Base-by-base conservation (phyloP, 1,140 invertebrate species). In the Aphidius ervi region DNA sequence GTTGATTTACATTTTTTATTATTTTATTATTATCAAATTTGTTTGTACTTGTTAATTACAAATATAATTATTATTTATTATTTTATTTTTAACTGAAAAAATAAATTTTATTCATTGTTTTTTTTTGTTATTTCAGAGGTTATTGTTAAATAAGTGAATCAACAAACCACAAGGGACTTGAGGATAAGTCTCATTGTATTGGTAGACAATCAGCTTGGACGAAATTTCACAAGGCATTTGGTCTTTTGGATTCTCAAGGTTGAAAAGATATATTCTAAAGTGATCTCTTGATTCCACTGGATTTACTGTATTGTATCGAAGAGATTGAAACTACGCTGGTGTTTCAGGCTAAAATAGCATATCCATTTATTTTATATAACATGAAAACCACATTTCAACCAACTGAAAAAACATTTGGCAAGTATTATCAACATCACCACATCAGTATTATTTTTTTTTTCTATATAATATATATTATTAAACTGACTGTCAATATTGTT, bases 271-370 rank as follows among this genome's bases (percentile, higher is more conserved):
- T 31, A 31, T 52, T 10, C 5, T 8, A 42, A 10, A 10, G 9
- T 46, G 54, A 56, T 43, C 42, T 56, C 23, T 56, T 46, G 43
- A 56, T 56, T 43, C 54, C 41, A n/a, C n/a, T 31, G 54, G 54
- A 45, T 56, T 56, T 46, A 45, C 9, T 5, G 42, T 23, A 56
- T 56, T 56, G 54, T 56, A 56, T 56, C 5, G 43, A 16, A 20
- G 16, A 37, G 42, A 56, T 56, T 56, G 54, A 56, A 56, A 31
- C 20, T 56, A 41, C n/a, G 6, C 9, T 10, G 4, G 6, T 31
- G 23, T 31, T 31, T 31, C 23, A 31, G 23, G 23, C 4, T 31
- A 31, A 31, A 31, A 31, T 31, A 31, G 23, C 23, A 31, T 31
- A 31, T 31, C 23, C 23, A 31, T 31, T 31, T 31, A 31, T 31